Evolutionary conservation across 2,113 vertebrate species (phyloP), one percentile per base, ranked within the genome.

Genomic region (Saccopteryx bilineata): DNA sequence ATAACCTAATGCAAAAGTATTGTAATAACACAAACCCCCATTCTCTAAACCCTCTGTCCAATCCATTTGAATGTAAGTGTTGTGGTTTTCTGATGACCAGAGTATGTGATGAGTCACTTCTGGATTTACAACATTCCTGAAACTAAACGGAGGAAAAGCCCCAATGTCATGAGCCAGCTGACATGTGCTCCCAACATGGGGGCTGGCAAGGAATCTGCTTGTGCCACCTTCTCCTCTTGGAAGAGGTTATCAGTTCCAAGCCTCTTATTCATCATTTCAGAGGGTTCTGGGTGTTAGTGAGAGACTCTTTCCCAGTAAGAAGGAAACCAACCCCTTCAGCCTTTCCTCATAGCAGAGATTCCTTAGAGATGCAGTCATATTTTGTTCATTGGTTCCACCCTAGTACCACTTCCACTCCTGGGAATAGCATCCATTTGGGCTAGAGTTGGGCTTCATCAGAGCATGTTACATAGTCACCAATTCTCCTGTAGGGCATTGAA

Each of bases 281-380:
- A n/a, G 94, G 24, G 4, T 26, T 33, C 76, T 93, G 60, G 23
- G 21, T 81, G 26, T 82, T 28, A n/a, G 19, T 54, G 50, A 95
- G 54, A n/a, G 95, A 46, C 52, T 50, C 48, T 91, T 60, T 61
- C 82, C 56, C 76, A 66, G 54, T 79, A 88, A 92, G 91, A 94
- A 96, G 91, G 91, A 95, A 91, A 80, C 54, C 52, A 85, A 7
- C n/a, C 81, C 86, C 54, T 90, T 90, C 33, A 50, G 24, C 9
- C 28, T 74, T 97, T 95, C 96, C 95, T 96, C 97, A 96, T 93
- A 96, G 78, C 72, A 93, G 72, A 94, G 58, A 97, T 96, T 96
- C 93, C 91, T 95, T 15, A 93, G 58, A 83, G 82, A 80, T 26
- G 46, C 26, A 85, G 2, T 97, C 89, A 97, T 87, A 91, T 68